phyloP scores from a whole-genome alignment of 2,113 vertebrate genomes.

The Dromas ardeola region DNA sequence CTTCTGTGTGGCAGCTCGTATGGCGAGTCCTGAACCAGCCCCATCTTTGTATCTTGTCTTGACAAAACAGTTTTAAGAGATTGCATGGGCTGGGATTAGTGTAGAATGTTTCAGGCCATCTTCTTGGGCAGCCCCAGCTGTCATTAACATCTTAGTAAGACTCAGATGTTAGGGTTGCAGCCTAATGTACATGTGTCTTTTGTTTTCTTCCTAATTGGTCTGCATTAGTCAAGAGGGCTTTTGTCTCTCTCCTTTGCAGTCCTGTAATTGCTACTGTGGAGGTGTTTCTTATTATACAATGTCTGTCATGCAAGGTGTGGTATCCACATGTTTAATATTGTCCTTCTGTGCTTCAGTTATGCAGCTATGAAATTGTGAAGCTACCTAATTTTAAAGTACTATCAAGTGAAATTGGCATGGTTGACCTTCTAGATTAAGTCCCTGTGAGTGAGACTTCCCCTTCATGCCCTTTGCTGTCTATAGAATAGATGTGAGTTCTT shows the following conservation, averaged over 20 bases:
- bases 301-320: background rate
- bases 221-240: background rate
- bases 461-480: background rate
- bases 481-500: background rate
- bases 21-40: background rate
- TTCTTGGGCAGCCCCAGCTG: background rate
- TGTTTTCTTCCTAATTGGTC: background rate
- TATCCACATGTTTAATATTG: background rate
- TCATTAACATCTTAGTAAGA: background rate
- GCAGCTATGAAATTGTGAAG: background rate
- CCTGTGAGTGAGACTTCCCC: background rate
- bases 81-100: background rate
- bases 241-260: background rate
- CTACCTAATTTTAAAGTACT: background rate
- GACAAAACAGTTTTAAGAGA: background rate
- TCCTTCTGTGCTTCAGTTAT: background rate
- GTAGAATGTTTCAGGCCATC: background rate
- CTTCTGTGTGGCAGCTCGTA: background rate
- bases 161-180: background rate
- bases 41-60: background rate
- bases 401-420: background rate
- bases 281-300: background rate
- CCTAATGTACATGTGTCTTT: background rate
- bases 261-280: background rate
- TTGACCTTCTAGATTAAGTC: background rate